These are phyloP conservation scores for Phalacrocorax carbo DNA, from an alignment of 2,113 vertebrate genomes.

Conservation along the genomic window DNA sequence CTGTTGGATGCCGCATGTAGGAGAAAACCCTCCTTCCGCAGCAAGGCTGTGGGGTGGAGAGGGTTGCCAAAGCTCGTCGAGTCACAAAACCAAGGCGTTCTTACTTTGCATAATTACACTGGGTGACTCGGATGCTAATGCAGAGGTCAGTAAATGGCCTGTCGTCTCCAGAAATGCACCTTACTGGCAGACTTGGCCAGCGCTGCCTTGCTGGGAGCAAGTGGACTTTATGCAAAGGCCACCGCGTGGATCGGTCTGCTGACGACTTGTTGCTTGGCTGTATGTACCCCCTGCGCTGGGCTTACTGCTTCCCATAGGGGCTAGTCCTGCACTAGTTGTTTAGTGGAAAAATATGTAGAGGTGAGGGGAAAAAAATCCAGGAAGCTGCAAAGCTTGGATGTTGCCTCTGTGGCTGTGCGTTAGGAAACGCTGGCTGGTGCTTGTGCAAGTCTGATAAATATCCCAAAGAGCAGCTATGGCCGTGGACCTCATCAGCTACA, in stretches of 20 bases:
- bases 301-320: neutral
- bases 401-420: neutral
- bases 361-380: neutral
- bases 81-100: neutral
- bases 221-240: neutral
- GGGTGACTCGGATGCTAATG: neutral
- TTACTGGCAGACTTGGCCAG: neutral
- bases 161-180: neutral
- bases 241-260: rapidly evolving
- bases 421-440: neutral
- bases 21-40: neutral
- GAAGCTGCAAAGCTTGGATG: neutral
- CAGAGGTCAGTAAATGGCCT: neutral
- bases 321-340: neutral
- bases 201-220: rapidly evolving
- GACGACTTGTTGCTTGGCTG: neutral
- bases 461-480: neutral
- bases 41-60: neutral
- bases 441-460: neutral
- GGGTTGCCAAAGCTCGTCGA: neutral
- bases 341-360: neutral
- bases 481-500: neutral
- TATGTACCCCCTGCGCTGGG: rapidly evolving
- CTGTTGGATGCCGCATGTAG: rapidly evolving
- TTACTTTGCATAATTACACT: neutral